phyloP scores from a whole-genome alignment of 2,888 invertebrate species.

The Salpingus planirostris region DNA sequence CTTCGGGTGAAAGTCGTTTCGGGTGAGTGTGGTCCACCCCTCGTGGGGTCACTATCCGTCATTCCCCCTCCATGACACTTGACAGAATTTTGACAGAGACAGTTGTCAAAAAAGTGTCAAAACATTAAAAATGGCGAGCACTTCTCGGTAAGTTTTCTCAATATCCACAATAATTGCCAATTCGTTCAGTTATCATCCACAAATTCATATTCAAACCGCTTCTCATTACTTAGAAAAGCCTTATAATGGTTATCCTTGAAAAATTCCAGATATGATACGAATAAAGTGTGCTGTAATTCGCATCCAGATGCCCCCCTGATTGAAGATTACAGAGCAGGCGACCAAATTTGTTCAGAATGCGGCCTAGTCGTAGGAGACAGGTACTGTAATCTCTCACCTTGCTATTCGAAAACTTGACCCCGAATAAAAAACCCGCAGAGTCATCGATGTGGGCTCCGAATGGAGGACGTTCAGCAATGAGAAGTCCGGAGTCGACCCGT shows the following conservation, averaged over 20 bases:
- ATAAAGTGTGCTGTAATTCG: slow-evolving; percentile 80
- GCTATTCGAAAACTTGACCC: too few species aligned
- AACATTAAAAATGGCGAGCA: slow-evolving; percentile 14
- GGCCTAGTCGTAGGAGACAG: slow-evolving; percentile 99
- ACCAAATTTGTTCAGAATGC: slow-evolving; percentile 98
- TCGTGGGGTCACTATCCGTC: too few species aligned
- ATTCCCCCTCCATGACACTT: too few species aligned
- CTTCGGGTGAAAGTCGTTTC: too few species aligned
- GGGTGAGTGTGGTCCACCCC: too few species aligned
- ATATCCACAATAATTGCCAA: too few species aligned
- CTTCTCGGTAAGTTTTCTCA: slow-evolving; percentile 14
- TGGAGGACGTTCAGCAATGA: slow-evolving; percentile 99
- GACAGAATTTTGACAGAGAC: too few species aligned
- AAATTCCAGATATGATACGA: slow-evolving; percentile 51
- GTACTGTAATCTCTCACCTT: slow-evolving; percentile 43
- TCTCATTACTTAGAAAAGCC: too few species aligned
- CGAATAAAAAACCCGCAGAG: slow-evolving; percentile 47
- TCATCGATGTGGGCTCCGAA: slow-evolving; percentile 99
- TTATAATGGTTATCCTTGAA: slow-evolving; percentile 1
- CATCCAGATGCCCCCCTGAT: slow-evolving; percentile 95
- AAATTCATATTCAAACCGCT: too few species aligned
- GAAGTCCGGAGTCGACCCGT: slow-evolving; percentile 92
- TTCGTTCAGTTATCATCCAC: neutral
- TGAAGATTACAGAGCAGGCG: slow-evolving; percentile 97
- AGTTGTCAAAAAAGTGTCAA: too few species aligned